Evolutionary conservation across 2,888 invertebrate genomes (phyloP).

Genomic region (Diplazon laetatorius): DNA sequence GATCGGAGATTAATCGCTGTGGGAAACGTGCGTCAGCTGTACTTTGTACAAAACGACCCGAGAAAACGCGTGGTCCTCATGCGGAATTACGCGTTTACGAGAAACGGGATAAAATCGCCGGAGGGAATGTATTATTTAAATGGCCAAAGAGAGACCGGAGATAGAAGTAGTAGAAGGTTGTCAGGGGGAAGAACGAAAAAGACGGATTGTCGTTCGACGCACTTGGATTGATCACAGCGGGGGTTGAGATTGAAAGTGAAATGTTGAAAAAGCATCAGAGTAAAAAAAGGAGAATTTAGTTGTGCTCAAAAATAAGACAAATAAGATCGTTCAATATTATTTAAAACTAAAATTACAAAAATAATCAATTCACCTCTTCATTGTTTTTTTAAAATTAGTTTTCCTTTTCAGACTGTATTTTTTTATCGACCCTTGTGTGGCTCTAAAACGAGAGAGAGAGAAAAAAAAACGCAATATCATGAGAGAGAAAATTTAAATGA

Average conservation of each 20-base stretch:
- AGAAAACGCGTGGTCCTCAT: not conserved
- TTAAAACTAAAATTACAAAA: slow-evolving; percentile 41
- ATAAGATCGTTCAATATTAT: slow-evolving; percentile 6
- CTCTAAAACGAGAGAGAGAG: slow-evolving; percentile 3
- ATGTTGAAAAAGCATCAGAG: not conserved
- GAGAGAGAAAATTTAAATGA: slow-evolving; percentile 24
- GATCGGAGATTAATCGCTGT: slow-evolving; percentile 33
- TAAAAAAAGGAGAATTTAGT: not conserved
- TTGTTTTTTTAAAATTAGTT: not conserved
- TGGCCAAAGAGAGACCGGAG: slow-evolving; percentile 14
- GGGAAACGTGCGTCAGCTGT: slow-evolving; percentile 14
- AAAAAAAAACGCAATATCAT: not conserved
- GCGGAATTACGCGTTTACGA: slow-evolving; percentile 6
- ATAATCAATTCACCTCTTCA: no score
- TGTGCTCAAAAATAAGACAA: slow-evolving; percentile 8
- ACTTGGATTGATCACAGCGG: slow-evolving; percentile 43
- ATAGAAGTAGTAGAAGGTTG: slow-evolving; percentile 15
- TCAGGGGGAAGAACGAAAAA: not conserved
- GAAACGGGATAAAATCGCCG: slow-evolving; percentile 19
- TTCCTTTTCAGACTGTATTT: not conserved
- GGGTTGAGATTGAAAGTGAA: slow-evolving; percentile 36
- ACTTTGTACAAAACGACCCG: no score
- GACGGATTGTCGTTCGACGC: slow-evolving; percentile 41
- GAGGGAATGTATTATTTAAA: slow-evolving; percentile 48
- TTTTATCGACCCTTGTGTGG: not conserved